These are phyloP conservation scores for Anoplophora glabripennis DNA, from an alignment of 1,140 invertebrate species.

Conservation along the genomic window DNA sequence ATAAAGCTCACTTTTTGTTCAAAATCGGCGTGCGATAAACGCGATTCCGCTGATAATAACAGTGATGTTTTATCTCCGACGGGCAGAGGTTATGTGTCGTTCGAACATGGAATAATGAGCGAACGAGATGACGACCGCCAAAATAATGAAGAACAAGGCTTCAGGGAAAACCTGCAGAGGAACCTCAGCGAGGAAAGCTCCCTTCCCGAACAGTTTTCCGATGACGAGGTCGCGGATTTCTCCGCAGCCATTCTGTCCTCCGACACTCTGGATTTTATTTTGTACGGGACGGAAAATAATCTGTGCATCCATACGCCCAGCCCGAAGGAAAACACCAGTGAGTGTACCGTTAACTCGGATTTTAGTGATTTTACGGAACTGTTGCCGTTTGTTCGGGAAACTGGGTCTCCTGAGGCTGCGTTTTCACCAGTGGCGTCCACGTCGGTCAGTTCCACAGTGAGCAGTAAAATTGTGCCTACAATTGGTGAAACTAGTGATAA, in stretches of 20 bases:
- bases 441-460: not conserved
- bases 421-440: not conserved
- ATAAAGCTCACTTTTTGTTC: conserved; percentile 15
- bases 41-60: not conserved
- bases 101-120: conserved; percentile 28
- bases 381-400: conserved; percentile 13
- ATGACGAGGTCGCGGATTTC: conserved; percentile 11
- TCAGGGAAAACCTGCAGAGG: conserved; percentile 8
- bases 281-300: conserved; percentile 18
- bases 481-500: conserved; percentile 13
- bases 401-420: not conserved
- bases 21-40: conserved; percentile 11
- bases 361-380: conserved; percentile 22
- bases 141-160: conserved; percentile 14
- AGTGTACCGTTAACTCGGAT: conserved; percentile 16
- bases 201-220: conserved; percentile 6
- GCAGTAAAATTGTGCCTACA: not conserved
- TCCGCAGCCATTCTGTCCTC: not conserved
- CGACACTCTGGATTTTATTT: conserved; percentile 28
- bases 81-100: conserved; percentile 5
- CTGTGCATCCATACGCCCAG: conserved; percentile 29
- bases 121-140: conserved; percentile 1
- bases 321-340: conserved; percentile 18
- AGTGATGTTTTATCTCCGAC: not conserved
- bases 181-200: conserved; percentile 22